These are phyloP conservation scores for Anniella stebbinsi DNA, from an alignment of 2,797 vertebrate species.

Conservation along the genomic window DNA sequence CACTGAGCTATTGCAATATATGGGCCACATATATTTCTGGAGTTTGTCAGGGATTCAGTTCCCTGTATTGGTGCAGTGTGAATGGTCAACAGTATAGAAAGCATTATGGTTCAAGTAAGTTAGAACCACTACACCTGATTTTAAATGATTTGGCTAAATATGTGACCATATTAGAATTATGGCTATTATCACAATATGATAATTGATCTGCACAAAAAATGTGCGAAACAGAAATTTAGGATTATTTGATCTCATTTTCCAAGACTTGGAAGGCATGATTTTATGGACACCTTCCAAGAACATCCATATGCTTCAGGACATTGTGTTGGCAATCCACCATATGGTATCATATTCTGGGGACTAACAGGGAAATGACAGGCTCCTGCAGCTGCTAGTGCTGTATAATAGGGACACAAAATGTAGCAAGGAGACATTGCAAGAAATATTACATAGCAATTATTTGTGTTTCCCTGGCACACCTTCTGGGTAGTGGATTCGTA, in stretches of 20 bases:
- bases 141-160: neutral
- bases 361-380: conserved; percentile 2
- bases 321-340: neutral
- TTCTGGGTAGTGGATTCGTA: neutral
- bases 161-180: neutral
- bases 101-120: neutral
- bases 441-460: neutral
- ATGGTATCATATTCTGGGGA: conserved; percentile 2
- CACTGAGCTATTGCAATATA: neutral
- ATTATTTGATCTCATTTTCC: conserved; percentile 2
- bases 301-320: conserved; percentile 9
- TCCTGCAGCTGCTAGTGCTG: neutral
- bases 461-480: neutral
- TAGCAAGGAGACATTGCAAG: neutral
- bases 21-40: neutral
- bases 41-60: neutral
- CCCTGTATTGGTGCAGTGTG: neutral
- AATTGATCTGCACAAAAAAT: neutral
- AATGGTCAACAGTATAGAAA: neutral
- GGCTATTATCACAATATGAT: neutral
- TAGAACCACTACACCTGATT: neutral
- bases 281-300: neutral
- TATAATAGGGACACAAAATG: neutral
- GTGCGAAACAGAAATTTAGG: neutral
- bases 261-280: neutral